A percentile compares a stretch with the other conserved stretches of the same genome.
Conservation (phyloP, 2,113 vertebrate genomes). For the Chamaea fasciata region DNA sequence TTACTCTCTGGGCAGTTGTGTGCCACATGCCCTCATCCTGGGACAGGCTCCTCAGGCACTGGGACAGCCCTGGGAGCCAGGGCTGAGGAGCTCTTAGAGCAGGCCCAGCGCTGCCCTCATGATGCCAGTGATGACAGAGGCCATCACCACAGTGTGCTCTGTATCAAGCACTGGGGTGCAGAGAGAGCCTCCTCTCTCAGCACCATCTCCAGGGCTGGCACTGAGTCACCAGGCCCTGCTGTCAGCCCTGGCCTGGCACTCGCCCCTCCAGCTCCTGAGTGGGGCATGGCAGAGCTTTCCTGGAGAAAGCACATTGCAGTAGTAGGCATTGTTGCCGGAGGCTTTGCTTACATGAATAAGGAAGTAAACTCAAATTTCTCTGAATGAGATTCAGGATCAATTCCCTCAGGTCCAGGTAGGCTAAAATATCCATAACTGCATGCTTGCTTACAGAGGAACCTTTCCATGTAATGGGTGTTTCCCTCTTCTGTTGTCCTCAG, state of each 20-base stretch:
- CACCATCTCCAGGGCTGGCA: neutral
- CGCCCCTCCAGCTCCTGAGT: neutral
- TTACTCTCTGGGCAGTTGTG: neutral
- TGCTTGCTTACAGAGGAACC: neutral
- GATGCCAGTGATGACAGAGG: neutral
- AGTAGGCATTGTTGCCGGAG: neutral
- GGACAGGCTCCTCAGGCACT: neutral
- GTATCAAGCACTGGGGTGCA: neutral
- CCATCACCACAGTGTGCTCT: neutral
- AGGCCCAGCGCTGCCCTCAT: neutral
- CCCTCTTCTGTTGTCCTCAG: neutral
- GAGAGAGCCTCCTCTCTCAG: neutral
- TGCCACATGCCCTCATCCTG: neutral
- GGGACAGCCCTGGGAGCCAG: neutral
- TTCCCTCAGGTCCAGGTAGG: neutral
- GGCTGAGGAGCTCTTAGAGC: neutral
- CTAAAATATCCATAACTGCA: neutral
- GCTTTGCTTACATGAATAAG: neutral
- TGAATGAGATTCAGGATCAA: neutral
- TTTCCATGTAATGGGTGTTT: neutral
- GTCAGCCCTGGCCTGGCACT: neutral
- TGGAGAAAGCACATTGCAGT: fast-evolving
- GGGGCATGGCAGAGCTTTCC: neutral
- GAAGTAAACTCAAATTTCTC: neutral
- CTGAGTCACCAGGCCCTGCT: neutral